Percentiles rank a stretch among this genome's conserved stretches.
phyloP scores from a whole-genome alignment of 2,797 vertebrate genomes.

The Labroides dimidiatus region DNA sequence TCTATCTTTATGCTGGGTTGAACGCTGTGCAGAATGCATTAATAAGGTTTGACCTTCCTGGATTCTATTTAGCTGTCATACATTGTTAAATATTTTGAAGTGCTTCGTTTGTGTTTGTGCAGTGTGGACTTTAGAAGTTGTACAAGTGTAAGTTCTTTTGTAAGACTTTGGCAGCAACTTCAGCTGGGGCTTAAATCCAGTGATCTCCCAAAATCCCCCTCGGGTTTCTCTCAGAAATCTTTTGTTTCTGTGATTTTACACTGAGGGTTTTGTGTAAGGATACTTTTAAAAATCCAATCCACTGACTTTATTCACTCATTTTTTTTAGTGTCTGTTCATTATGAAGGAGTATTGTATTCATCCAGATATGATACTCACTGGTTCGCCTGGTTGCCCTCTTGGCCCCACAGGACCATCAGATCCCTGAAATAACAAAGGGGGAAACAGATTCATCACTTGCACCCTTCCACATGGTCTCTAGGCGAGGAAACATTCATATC shows the following conservation, averaged over 20 bases:
- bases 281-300: conserved; percentile 5
- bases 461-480: conserved; percentile 30
- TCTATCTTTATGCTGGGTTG: conserved; percentile 27
- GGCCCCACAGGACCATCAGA: conserved; percentile 88
- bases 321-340: background rate
- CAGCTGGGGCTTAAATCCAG: conserved; percentile 9
- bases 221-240: conserved; percentile 21
- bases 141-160: conserved; percentile 11
- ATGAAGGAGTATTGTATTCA: background rate
- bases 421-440: conserved; percentile 81
- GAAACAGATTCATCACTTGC: conserved; percentile 35
- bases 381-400: conserved; percentile 92
- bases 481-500: conserved; percentile 50
- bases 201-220: conserved; percentile 17
- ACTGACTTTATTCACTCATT: conserved; percentile 9
- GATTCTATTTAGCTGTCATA: background rate
- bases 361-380: conserved; percentile 84
- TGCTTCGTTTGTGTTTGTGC: conserved; percentile 6
- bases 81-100: conserved; percentile 8
- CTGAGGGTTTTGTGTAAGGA: background rate
- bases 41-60: conserved; percentile 15
- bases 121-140: conserved; percentile 8
- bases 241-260: conserved; percentile 18
- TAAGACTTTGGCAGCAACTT: conserved; percentile 17
- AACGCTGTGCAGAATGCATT: conserved; percentile 20